Evolutionary conservation across 2,113 vertebrate genomes (phyloP).

Genomic region (Eublepharis macularius): DNA sequence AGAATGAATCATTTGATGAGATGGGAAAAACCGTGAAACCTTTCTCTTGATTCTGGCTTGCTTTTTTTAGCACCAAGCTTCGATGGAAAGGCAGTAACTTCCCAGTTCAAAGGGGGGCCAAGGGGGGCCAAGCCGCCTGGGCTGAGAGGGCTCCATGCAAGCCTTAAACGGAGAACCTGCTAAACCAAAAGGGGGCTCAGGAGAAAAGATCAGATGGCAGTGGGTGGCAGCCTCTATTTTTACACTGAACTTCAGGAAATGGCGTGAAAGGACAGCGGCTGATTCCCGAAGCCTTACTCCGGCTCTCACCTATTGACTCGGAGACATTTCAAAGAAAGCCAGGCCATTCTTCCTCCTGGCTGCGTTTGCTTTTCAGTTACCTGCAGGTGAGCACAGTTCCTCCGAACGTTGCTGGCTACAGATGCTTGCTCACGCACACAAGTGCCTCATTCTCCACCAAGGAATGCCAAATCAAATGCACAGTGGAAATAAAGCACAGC

Average conservation of each 20-base stretch:
- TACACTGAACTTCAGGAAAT: neutral
- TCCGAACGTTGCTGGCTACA: neutral
- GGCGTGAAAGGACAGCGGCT: rapidly evolving
- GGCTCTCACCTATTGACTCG: slow-evolving; percentile 17
- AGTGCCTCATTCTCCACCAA: neutral
- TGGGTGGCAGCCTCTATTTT: neutral
- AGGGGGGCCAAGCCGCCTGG: neutral
- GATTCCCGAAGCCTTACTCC: neutral
- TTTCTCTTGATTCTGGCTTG: slow-evolving; percentile 35
- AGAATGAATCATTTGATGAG: neutral
- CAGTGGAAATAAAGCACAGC: too few relatives aligned
- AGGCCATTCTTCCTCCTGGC: neutral
- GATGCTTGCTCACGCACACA: neutral
- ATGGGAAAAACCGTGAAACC: neutral
- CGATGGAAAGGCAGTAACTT: slow-evolving; percentile 7
- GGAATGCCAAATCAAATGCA: neutral
- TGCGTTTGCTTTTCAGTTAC: neutral
- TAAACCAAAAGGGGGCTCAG: neutral
- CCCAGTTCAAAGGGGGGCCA: neutral
- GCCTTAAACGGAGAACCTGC: neutral
- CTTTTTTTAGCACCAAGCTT: slow-evolving; percentile 48
- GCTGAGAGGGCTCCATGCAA: neutral
- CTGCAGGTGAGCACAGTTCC: neutral
- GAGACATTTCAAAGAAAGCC: neutral
- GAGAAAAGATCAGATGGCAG: neutral